A percentile compares a stretch with the other conserved stretches of the same genome.
Conservation (phyloP, 2,888 invertebrate species). For the Allygus modestus region DNA sequence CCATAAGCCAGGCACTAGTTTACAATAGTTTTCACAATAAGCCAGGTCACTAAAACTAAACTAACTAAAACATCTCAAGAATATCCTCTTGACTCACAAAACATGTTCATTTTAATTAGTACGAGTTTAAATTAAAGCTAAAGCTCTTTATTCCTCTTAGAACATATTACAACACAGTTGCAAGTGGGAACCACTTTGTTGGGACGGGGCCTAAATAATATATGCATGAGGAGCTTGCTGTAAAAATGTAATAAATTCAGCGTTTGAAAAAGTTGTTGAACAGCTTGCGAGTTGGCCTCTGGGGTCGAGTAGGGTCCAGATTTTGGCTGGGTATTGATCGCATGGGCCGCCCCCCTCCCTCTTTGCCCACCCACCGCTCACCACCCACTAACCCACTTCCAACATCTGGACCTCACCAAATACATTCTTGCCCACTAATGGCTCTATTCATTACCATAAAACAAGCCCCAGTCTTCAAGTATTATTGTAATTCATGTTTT, state of each 20-base stretch:
- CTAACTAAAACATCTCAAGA: too few species aligned
- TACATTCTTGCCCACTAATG: slow-evolving; percentile 21
- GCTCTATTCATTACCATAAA: slow-evolving; percentile 24
- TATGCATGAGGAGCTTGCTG: neutral
- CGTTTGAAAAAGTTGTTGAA: neutral
- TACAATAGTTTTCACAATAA: too few species aligned
- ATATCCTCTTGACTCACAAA: too few species aligned
- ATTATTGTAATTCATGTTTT: too few species aligned
- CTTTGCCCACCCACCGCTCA: neutral
- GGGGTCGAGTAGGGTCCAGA: neutral
- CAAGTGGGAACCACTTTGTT: too few species aligned
- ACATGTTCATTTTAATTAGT: too few species aligned
- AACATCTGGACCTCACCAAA: slow-evolving; percentile 1
- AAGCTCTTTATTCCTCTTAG: too few species aligned
- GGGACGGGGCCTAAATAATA: neutral
- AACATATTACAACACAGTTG: too few species aligned
- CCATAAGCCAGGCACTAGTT: too few species aligned
- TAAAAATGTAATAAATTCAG: neutral
- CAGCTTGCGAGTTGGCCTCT: neutral
- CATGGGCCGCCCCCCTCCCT: neutral
- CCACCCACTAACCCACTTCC: slow-evolving; percentile 2
- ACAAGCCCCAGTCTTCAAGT: neutral
- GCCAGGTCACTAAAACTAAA: too few species aligned
- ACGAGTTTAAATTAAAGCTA: too few species aligned
- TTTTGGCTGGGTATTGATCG: slow-evolving; percentile 17